Base-by-base conservation (phyloP, 2,797 vertebrate genomes). In the Lepidocolaptes lacrymiger region DNA sequence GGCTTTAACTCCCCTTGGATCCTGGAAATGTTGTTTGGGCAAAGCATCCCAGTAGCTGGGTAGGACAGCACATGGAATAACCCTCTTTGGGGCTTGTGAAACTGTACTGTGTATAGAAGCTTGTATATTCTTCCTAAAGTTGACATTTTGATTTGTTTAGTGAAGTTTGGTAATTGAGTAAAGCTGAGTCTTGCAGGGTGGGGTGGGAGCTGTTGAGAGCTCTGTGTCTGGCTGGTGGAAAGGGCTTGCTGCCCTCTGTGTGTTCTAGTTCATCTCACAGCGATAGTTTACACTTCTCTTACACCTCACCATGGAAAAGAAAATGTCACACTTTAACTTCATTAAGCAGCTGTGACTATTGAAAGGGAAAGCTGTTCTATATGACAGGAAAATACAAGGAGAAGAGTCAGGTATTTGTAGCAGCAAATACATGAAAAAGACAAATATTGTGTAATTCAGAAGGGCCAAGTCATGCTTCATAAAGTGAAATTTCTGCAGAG, bases 241-340 rank as follows among this genome's bases (percentile, higher is more conserved):
- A 93, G 48, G 62, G n/a, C 84, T 95, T 80, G 48, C 63, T 94
- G 76, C 83, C 63, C 76, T 80, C 66, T 48, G 32, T 91, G 85
- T 75, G 88, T 94, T 78, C 80, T 89, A 24, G 87, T 87, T 90
- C 67, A 72, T 73, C 62, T 95, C 88, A 58, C 76, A 85, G 89
- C 30, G 58, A 14, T 49, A 66, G 62, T 74, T 94, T 95, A 81
- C 74, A 77, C 36, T 96, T 74, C 84, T 62, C 84, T 62, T 36
- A 36, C 84, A 69, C 51, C 62, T 95, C 67, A 10, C 68, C 21
- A 14, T 88, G 89, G 73, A 88, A 85, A 89, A 91, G 77, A 73
- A 87, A 92, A 92, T 92, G 93, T 92, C 90, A 92, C 67, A 8
- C 61, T 96, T 89, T 17, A 62, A 77, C 75, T 91, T 91, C 77